Conservation (phyloP, 2,797 vertebrate genomes). For the Clarias fuscus region DNA sequence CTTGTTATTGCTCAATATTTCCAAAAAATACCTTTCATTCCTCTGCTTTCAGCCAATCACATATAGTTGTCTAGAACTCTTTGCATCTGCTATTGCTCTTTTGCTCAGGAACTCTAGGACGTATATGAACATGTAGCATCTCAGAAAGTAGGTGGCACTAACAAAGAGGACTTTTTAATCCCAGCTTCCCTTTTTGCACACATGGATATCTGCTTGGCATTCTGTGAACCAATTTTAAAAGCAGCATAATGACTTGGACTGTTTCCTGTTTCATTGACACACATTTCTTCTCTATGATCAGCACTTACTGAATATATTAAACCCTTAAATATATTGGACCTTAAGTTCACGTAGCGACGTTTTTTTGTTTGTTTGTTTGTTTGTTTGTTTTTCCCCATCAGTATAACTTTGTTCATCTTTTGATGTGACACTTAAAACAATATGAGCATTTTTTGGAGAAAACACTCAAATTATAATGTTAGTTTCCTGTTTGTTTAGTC, state of each 20-base stretch:
- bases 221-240: slow-evolving; percentile 20
- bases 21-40: slow-evolving; percentile 26
- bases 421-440: slow-evolving; percentile 44
- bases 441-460: slow-evolving; percentile 56
- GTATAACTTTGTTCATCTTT: slow-evolving; percentile 55
- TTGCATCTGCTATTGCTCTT: slow-evolving; percentile 47
- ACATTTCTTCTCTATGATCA: not conserved
- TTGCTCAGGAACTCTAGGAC: slow-evolving; percentile 55
- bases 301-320: slow-evolving; percentile 35
- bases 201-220: slow-evolving; percentile 25
- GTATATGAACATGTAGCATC: slow-evolving; percentile 52
- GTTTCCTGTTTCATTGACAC: slow-evolving; percentile 15
- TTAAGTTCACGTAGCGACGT: slow-evolving; percentile 27
- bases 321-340: slow-evolving; percentile 21
- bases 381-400: not conserved
- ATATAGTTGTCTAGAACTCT: slow-evolving; percentile 28
- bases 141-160: slow-evolving; percentile 32
- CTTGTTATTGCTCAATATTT: slow-evolving; percentile 29
- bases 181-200: slow-evolving; percentile 47
- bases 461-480: slow-evolving; percentile 48
- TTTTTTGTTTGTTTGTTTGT: not conserved
- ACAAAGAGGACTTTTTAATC: slow-evolving; percentile 36
- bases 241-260: slow-evolving; percentile 21
- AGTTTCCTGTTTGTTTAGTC: slow-evolving; percentile 47
- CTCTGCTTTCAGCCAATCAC: slow-evolving; percentile 49